These are phyloP conservation scores for Tholera decimalis DNA, from an alignment of 2,888 invertebrate species.

Conservation along the genomic window DNA sequence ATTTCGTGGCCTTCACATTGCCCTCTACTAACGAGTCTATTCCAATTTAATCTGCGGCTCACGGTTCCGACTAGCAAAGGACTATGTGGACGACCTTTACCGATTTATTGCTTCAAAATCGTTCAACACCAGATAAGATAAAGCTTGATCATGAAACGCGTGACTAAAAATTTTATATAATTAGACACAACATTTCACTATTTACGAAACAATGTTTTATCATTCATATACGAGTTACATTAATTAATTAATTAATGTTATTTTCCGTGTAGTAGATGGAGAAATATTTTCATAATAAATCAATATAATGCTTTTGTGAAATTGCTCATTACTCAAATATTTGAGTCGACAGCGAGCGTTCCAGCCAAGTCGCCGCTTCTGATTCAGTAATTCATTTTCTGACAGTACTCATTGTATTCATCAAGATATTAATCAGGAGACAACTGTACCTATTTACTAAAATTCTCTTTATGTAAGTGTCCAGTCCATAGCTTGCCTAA, in stretches of 20 bases:
- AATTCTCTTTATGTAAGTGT: conserved; percentile 33
- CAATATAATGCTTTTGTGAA: conserved; percentile 39
- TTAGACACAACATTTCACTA: conserved; percentile 54
- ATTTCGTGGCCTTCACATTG: conserved; percentile 61
- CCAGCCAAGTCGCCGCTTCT: background rate
- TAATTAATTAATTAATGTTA: conserved; percentile 28
- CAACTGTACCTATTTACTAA: conserved; percentile 20
- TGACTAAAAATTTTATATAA: conserved; percentile 61
- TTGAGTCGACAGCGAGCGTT: conserved; percentile 24
- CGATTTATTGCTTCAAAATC: conserved; percentile 55
- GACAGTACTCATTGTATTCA: conserved; percentile 34
- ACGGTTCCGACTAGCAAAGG: conserved; percentile 28
- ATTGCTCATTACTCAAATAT: conserved; percentile 45
- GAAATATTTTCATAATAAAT: conserved; percentile 34
- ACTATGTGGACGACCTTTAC: conserved; percentile 48
- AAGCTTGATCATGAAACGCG: conserved; percentile 49
- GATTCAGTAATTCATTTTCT: conserved; percentile 33
- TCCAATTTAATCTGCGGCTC: conserved; percentile 36
- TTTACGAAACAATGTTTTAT: conserved; percentile 60
- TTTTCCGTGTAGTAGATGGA: conserved; percentile 21
- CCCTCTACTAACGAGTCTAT: conserved; percentile 53
- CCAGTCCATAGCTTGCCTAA: conserved; percentile 18
- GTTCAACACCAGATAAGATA: conserved; percentile 65
- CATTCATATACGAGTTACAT: conserved; percentile 46
- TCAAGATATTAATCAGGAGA: conserved; percentile 46